Conservation (phyloP, 2,888 invertebrate genomes). For the Polydrusus pterygomalis region DNA sequence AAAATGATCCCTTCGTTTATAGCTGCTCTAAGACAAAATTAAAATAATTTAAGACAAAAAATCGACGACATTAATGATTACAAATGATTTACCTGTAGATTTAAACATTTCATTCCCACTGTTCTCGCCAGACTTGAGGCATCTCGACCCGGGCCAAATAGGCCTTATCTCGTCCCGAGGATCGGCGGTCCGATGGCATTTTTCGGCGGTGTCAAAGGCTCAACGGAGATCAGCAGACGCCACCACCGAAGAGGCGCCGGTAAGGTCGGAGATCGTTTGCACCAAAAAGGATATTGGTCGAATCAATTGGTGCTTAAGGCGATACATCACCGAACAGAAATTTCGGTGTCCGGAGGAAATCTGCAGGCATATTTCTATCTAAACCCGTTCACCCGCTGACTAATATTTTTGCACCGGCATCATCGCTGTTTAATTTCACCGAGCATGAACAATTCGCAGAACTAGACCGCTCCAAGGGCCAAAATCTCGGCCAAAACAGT, state of each 20-base stretch:
- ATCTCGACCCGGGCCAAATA: conserved; percentile 53
- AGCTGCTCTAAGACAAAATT: not conserved
- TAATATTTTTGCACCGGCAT: no score
- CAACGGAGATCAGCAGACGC: conserved; percentile 62
- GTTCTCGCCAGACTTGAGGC: conserved; percentile 42
- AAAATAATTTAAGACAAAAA: conserved; percentile 34
- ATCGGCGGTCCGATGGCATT: conserved; percentile 62
- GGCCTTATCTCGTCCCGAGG: conserved; percentile 51
- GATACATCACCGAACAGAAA: no score
- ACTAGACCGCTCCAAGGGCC: no score
- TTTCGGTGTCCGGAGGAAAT: no score
- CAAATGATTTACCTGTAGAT: conserved; percentile 51
- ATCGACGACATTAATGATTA: conserved; percentile 51
- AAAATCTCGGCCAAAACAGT: no score
- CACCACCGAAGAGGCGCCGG: conserved; percentile 61
- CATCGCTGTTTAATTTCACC: no score
- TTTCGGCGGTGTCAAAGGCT: conserved; percentile 69
- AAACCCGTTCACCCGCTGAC: no score
- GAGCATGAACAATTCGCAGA: no score
- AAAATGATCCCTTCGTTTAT: no score
- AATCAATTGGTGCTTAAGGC: no score
- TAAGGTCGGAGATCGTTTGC: conserved; percentile 34
- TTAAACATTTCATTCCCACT: conserved; percentile 54
- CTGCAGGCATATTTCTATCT: no score
- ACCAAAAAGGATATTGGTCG: conserved; percentile 12